phyloP scores from a whole-genome alignment of 2,888 invertebrate genomes.

The Yponomeuta plumbellus region DNA sequence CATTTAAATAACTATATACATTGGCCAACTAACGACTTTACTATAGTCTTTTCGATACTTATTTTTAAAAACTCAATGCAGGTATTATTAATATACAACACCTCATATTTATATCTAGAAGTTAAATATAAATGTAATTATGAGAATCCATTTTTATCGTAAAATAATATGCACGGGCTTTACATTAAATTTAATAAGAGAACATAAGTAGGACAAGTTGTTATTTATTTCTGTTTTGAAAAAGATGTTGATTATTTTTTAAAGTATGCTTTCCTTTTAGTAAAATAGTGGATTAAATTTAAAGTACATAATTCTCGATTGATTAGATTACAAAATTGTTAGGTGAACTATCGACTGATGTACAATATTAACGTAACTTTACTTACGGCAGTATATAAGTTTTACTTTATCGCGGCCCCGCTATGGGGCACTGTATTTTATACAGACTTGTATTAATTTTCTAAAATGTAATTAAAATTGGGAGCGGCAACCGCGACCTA shows the following conservation, averaged over 20 bases:
- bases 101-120: conserved; percentile 74
- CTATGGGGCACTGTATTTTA: conserved; percentile 56
- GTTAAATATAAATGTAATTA: conserved; percentile 72
- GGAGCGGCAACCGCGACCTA: conserved; percentile 64
- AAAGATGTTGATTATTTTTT: conserved; percentile 74
- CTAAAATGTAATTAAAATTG: conserved; percentile 66
- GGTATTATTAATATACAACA: conserved; percentile 73
- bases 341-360: conserved; percentile 75
- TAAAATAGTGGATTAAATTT: conserved; percentile 64
- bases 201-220: conserved; percentile 77
- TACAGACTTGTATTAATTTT: conserved; percentile 70
- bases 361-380: conserved; percentile 74
- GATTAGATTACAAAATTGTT: conserved; percentile 74
- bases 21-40: conserved; percentile 49
- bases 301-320: conserved; percentile 73
- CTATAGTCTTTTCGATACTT: conserved; percentile 68
- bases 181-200: conserved; percentile 66
- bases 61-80: conserved; percentile 69
- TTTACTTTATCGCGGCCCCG: conserved; percentile 53
- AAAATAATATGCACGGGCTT: conserved; percentile 74
- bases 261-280: conserved; percentile 55
- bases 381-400: conserved; percentile 74
- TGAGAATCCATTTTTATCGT: conserved; percentile 61
- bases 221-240: conserved; percentile 80
- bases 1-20: conserved; percentile 44